A percentile compares a stretch with the other conserved stretches of the same genome.
phyloP scores from a whole-genome alignment of 2,113 vertebrate genomes.

The Globicephala melas region DNA sequence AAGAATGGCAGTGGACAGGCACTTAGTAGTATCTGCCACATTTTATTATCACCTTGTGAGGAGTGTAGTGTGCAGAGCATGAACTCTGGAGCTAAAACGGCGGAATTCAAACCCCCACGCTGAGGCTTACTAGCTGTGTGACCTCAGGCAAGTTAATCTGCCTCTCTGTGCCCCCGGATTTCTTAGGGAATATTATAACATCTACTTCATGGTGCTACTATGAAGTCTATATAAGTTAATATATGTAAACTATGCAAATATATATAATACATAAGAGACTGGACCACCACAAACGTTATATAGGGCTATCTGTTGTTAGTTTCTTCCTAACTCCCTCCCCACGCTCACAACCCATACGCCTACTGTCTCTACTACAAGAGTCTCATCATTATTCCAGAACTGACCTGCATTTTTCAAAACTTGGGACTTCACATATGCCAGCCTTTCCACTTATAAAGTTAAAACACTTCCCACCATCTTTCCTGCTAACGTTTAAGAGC shows the following conservation, averaged over 20 bases:
- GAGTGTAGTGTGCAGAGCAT: background rate
- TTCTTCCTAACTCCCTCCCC: background rate
- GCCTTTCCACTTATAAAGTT: slow-evolving; percentile 41
- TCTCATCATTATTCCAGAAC: background rate
- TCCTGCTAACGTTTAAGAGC: slow-evolving; percentile 45
- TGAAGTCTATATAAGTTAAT: background rate
- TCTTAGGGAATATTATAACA: background rate
- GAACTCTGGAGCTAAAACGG: background rate
- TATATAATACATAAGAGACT: background rate
- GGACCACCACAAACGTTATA: background rate
- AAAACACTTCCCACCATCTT: slow-evolving; percentile 48
- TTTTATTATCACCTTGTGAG: background rate
- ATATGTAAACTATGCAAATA: background rate
- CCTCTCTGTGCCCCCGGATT: background rate
- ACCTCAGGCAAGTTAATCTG: background rate
- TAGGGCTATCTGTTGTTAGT: background rate
- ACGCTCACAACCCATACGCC: background rate
- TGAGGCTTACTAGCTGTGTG: background rate
- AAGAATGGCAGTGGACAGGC: background rate
- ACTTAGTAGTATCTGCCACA: too few species aligned
- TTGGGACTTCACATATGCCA: background rate
- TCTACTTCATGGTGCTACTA: background rate
- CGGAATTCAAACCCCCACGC: background rate
- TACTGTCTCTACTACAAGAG: background rate
- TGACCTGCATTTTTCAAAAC: slow-evolving; percentile 22